phyloP scores from a whole-genome alignment of 2,888 invertebrate genomes.

The Nemotelus nigrinus region DNA sequence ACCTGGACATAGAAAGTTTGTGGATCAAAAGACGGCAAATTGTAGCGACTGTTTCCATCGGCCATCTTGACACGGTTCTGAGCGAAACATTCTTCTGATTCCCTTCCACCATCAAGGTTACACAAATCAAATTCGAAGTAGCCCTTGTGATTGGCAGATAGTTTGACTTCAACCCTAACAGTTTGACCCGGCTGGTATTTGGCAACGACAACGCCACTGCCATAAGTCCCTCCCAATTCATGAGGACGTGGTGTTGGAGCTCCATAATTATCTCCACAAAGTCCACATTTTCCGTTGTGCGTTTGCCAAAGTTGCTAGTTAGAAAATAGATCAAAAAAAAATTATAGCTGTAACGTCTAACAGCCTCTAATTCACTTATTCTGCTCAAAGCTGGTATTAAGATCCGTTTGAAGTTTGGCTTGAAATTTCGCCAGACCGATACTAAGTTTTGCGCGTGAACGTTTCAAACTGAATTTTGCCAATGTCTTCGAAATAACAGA shows the following conservation, averaged over 20 bases:
- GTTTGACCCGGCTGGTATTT: constrained; percentile 59
- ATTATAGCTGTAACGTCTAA: too few species aligned
- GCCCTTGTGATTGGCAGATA: constrained; percentile 67
- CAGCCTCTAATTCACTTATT: too few species aligned
- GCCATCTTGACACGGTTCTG: constrained; percentile 57
- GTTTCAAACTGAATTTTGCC: too few species aligned
- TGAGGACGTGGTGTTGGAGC: constrained; percentile 65
- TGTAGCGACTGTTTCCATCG: constrained; percentile 56
- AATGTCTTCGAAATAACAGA: too few species aligned
- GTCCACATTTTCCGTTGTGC: constrained; percentile 67
- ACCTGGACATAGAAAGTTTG: constrained; percentile 58
- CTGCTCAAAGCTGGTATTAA: too few species aligned
- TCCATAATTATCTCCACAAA: constrained; percentile 68
- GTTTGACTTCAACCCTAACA: constrained; percentile 59
- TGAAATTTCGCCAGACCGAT: too few species aligned
- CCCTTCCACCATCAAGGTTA: constrained; percentile 63
- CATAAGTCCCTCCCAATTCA: constrained; percentile 68
- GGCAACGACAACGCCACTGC: constrained; percentile 65
- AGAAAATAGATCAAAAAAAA: too few species aligned
- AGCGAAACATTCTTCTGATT: constrained; percentile 68
- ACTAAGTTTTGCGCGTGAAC: too few species aligned
- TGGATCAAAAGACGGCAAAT: constrained; percentile 51
- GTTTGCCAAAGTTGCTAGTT: constrained; percentile 54
- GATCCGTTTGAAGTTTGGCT: too few species aligned
- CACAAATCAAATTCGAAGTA: constrained; percentile 67